A percentile compares a stretch with the other conserved stretches of the same genome.
Conservation (phyloP, 2,888 invertebrate genomes). For the Drosophila kambysellisi region DNA sequence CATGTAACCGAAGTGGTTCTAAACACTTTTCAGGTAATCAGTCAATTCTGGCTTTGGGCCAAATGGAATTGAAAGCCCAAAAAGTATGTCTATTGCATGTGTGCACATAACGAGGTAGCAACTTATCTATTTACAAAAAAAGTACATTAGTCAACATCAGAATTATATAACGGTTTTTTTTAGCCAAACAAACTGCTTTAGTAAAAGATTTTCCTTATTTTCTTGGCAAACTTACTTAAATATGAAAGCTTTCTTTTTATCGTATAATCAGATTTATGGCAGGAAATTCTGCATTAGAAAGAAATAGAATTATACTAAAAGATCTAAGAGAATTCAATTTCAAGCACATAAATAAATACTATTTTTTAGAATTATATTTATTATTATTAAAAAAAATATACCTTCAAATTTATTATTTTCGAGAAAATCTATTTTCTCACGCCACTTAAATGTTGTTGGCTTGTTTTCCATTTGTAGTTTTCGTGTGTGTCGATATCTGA, state of each 20-base stretch:
- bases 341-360: too few relatives aligned
- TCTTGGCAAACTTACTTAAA: background rate
- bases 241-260: too few relatives aligned
- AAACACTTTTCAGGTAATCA: constrained; percentile 49
- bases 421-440: background rate
- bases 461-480: background rate
- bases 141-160: constrained; percentile 1
- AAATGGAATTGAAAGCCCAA: constrained; percentile 24
- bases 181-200: background rate
- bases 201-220: background rate
- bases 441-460: background rate
- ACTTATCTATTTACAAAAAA: background rate
- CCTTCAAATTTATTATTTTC: too few relatives aligned
- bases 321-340: too few relatives aligned
- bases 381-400: background rate
- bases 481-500: background rate
- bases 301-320: too few relatives aligned
- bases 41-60: constrained; percentile 36
- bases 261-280: too few relatives aligned
- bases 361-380: background rate
- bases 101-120: background rate
- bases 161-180: constrained; percentile 1
- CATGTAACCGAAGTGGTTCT: constrained; percentile 16
- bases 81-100: background rate
- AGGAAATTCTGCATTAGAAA: too few relatives aligned